phyloP scores from a whole-genome alignment of 2,888 invertebrate genomes.

The Oasisia sp. region DNA sequence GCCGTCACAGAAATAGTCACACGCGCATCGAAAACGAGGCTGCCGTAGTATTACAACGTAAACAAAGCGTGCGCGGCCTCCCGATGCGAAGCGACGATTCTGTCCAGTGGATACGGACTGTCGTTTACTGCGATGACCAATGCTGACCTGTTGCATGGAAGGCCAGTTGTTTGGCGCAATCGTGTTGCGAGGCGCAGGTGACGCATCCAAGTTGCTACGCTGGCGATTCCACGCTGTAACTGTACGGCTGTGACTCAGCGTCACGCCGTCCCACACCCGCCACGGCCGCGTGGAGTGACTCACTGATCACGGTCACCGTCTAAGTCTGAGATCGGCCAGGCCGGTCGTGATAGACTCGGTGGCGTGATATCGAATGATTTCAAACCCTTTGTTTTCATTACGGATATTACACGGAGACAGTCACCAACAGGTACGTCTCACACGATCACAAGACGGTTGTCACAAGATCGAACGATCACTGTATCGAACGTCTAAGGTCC shows the following conservation, averaged over 20 bases:
- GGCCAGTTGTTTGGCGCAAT: not conserved
- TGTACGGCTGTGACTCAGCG: not conserved
- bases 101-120: not conserved
- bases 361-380: not conserved
- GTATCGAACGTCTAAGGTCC: not conserved
- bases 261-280: not conserved
- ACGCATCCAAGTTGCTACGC: not conserved
- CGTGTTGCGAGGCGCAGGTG: not conserved
- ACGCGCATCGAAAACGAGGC: not conserved
- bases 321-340: not conserved
- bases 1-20: not conserved
- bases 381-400: not conserved
- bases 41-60: not conserved
- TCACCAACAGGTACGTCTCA: not conserved
- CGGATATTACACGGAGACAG: not conserved
- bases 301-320: not conserved
- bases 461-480: not conserved
- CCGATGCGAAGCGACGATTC: not conserved
- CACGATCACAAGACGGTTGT: not conserved
- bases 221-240: not conserved
- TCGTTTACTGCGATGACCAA: not conserved
- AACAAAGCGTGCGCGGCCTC: not conserved
- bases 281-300: not conserved
- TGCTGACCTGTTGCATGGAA: not conserved
- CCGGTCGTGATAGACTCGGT: not conserved